Conservation (phyloP, 2,797 vertebrate species). For the Thaleichthys pacificus region DNA sequence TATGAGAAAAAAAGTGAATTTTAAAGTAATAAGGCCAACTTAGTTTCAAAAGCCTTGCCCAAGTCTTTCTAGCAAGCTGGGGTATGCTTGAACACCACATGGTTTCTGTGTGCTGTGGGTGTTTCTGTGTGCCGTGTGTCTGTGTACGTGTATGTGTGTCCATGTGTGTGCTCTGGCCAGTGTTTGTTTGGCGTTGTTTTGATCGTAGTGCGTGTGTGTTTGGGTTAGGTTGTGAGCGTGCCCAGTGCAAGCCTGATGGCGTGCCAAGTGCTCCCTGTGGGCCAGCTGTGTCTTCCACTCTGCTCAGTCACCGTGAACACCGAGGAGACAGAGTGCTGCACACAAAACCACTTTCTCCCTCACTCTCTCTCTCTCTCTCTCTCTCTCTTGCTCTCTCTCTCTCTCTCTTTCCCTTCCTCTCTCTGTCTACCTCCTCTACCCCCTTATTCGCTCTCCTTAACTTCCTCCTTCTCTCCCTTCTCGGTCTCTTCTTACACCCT, state of each 20-base stretch:
- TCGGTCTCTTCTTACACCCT: background rate
- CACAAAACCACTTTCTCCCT: constrained; percentile 48
- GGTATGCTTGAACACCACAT: background rate
- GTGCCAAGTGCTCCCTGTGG: constrained; percentile 78
- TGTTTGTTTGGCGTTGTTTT: constrained; percentile 68
- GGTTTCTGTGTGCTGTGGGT: constrained; percentile 5
- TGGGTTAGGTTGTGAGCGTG: constrained; percentile 66
- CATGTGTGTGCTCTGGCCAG: constrained; percentile 39
- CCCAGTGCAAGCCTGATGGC: constrained; percentile 74
- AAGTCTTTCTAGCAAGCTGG: background rate
- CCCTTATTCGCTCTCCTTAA: background rate
- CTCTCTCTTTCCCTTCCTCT: background rate
- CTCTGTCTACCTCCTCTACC: no score
- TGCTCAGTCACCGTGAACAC: constrained; percentile 76
- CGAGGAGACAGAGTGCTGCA: constrained; percentile 73
- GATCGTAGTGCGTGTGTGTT: constrained; percentile 66
- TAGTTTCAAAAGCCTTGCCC: background rate
- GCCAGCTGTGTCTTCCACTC: constrained; percentile 72
- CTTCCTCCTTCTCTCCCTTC: constrained; percentile 8
- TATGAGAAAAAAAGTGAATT: background rate
- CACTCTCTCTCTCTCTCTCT: background rate
- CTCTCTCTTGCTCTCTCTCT: background rate
- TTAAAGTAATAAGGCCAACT: background rate
- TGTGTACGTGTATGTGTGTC: constrained; percentile 53
- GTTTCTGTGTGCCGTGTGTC: background rate